Conservation (phyloP, 1,140 invertebrate species). For the Tetragonula clypearis region DNA sequence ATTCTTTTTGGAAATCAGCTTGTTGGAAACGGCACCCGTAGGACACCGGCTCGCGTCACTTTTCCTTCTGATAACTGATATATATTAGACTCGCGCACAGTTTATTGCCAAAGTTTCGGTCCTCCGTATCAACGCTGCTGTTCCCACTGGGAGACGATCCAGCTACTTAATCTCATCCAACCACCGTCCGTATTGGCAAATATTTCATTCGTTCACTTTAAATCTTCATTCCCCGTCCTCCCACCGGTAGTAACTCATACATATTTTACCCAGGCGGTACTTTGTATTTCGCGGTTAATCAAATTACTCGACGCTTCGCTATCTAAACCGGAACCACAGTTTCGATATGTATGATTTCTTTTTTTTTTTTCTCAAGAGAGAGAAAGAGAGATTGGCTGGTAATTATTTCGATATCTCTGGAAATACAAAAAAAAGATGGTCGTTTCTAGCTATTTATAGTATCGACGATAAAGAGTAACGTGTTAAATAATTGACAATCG, state of each 20-base stretch:
- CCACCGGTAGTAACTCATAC: neutral
- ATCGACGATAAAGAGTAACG: neutral
- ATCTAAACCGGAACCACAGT: neutral
- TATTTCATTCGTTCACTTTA: slow-evolving; percentile 41
- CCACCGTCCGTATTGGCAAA: slow-evolving; percentile 34
- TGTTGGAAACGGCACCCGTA: slow-evolving; percentile 17
- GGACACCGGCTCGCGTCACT: slow-evolving; percentile 21
- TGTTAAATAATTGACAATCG: neutral
- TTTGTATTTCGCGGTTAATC: neutral
- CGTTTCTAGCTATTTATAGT: neutral
- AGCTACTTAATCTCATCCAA: slow-evolving; percentile 38
- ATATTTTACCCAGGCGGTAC: slow-evolving; percentile 6
- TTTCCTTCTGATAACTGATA: slow-evolving; percentile 37
- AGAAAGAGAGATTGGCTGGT: neutral
- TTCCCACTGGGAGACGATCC: slow-evolving; percentile 26
- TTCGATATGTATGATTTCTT: neutral
- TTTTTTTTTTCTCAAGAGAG: fast-evolving
- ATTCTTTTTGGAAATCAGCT: slow-evolving; percentile 15
- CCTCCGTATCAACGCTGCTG: slow-evolving; percentile 34
- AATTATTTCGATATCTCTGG: neutral
- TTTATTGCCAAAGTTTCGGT: slow-evolving; percentile 50
- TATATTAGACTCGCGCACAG: slow-evolving; percentile 34
- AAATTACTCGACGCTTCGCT: neutral
- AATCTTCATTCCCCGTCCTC: slow-evolving; percentile 12
- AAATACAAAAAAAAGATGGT: too few species aligned